Conservation (phyloP, 2,888 invertebrate genomes). For the Chloroclysta siterata region DNA sequence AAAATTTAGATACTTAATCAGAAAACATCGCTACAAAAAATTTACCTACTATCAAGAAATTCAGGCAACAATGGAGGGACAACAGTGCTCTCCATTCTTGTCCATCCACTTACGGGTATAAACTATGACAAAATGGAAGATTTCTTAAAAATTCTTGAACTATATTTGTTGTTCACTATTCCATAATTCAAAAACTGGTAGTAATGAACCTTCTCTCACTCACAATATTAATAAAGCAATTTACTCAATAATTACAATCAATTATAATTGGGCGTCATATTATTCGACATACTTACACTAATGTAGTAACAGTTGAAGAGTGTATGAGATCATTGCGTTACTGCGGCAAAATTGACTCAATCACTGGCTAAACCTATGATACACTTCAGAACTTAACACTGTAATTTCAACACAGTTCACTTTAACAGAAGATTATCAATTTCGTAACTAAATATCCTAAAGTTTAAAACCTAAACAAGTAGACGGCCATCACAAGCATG, state of each 20-base stretch:
- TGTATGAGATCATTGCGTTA: conserved; percentile 78
- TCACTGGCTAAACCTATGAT: conserved; percentile 68
- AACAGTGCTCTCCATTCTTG: not conserved
- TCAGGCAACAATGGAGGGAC: conserved; percentile 11
- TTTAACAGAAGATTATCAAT: conserved; percentile 60
- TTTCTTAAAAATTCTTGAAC: conserved; percentile 2
- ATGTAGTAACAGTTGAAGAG: conserved; percentile 64
- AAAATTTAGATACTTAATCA: conserved; percentile 16
- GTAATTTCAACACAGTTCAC: conserved; percentile 56
- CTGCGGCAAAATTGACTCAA: conserved; percentile 76
- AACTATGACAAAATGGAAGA: conserved; percentile 7
- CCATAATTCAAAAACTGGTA: not conserved
- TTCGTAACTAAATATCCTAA: conserved; percentile 62
- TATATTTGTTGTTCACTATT: not conserved
- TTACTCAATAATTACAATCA: conserved; percentile 17
- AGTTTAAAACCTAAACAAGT: conserved; percentile 54
- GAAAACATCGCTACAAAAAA: conserved; percentile 13
- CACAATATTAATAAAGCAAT: conserved; percentile 46
- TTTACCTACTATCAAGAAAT: conserved; percentile 15
- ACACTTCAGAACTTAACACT: conserved; percentile 58
- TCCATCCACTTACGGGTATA: conserved; percentile 1
- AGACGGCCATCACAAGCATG: conserved; percentile 63
- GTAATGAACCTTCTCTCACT: conserved; percentile 31
- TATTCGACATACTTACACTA: conserved; percentile 56
- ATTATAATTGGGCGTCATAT: conserved; percentile 43